Evolutionary conservation across 2,888 invertebrate species (phyloP), one percentile per base, ranked within the genome.

Genomic region (Epirrhoe tristata): DNA sequence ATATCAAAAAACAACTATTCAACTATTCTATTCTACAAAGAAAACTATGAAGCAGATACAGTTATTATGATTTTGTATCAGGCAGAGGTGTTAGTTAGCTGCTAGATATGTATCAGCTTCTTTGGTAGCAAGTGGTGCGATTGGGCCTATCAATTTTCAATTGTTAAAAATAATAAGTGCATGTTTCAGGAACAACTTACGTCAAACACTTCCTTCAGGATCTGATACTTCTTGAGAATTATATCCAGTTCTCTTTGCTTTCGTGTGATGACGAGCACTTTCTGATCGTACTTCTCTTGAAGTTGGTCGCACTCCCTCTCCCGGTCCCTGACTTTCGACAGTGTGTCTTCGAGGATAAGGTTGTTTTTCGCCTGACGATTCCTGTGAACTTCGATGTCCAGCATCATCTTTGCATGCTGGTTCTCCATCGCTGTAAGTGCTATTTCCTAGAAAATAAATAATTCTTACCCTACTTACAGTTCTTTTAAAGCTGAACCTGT

Each of bases 331-430:
- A 90, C 89, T 64, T 84, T 81, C 2, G 71, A 77, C 7, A 81
- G 67, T 43, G 64, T 84, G 63, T 90, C 88, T 72, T 94, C 84
- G 8, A 89, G 71, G 0, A 82, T 51, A 0, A 62, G 51, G n/a
- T 83, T 82, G 73, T 91, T 91, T 76, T 78, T 90, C 53, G 74
- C 89, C 78, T 83, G 94, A 53, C 76, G 88, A 72, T 77, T 93
- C 66, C 84, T 86, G 65, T 90, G 91, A 70, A 90, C 93, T 77
- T 95, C 96, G 62, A 94, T 94, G 79, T 95, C 95, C 71, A 93
- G 87, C 81, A 94, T 83, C 64, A 94, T 81, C 71, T 93, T 94
- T 0, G 95, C 95, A 74, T 94, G 94, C 46, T 92, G 88, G 74
- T 95, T 95, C 81, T 96, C 95, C 74, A 93, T 88, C 61, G 92